phyloP scores from a whole-genome alignment of 2,797 vertebrate species.

The Helarctos malayanus region DNA sequence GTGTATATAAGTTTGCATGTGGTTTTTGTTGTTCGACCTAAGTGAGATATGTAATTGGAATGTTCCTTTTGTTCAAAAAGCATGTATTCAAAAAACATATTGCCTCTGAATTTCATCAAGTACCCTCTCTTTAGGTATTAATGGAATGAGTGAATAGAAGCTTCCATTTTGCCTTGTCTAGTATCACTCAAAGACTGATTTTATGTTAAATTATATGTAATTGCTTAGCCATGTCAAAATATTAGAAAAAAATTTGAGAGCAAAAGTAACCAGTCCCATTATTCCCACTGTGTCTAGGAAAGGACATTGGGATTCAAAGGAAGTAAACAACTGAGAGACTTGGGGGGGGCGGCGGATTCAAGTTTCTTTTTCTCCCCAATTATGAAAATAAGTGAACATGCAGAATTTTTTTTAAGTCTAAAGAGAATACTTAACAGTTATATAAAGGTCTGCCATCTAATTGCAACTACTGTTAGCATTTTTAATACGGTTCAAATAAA shows the following conservation, averaged over 20 bases:
- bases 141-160: conserved; percentile 75
- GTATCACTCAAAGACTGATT: conserved; percentile 76
- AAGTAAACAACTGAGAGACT: neutral
- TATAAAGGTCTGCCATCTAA: neutral
- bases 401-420: neutral
- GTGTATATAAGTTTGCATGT: neutral
- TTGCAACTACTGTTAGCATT: neutral
- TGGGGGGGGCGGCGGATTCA: neutral
- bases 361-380: neutral
- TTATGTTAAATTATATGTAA: conserved; percentile 79
- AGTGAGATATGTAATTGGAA: conserved; percentile 56
- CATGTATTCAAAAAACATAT: conserved; percentile 62
- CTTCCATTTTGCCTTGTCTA: conserved; percentile 70
- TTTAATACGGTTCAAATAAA: neutral
- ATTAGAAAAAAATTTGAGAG: neutral
- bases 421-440: conserved; percentile 38
- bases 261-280: conserved; percentile 57
- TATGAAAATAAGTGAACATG: conserved; percentile 28
- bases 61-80: conserved; percentile 73
- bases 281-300: conserved; percentile 45
- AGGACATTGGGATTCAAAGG: conserved; percentile 4
- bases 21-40: conserved; percentile 62
- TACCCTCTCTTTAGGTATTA: conserved; percentile 75
- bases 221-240: conserved; percentile 76
- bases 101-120: conserved; percentile 64